Percentiles rank a stretch among this genome's conserved stretches.
These are phyloP conservation scores for Sebastiscus albofasciatus DNA, from an alignment of 2,797 vertebrate genomes.

Conservation along the genomic window DNA sequence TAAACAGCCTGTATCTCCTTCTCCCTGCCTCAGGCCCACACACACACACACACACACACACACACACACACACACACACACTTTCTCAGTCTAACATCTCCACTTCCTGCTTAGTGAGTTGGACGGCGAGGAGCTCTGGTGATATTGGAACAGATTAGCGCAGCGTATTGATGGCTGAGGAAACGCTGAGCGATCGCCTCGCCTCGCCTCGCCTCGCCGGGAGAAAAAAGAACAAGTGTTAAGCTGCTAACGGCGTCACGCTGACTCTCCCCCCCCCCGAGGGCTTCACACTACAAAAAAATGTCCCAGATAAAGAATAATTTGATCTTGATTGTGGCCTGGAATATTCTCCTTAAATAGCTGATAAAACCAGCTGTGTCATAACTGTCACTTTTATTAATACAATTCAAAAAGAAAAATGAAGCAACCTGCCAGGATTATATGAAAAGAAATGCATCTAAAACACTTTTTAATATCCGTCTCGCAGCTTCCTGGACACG, in stretches of 20 bases:
- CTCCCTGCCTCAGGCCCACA: neutral
- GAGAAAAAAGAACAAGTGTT: constrained; percentile 16
- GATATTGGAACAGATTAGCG: neutral
- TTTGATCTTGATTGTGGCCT: neutral
- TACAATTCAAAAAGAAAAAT: neutral
- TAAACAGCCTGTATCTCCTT: neutral
- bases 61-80: neutral
- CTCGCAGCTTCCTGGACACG: no score
- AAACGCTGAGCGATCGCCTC: neutral
- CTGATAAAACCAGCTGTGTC: neutral
- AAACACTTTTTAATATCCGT: neutral
- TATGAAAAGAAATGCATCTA: neutral
- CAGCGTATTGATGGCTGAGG: neutral
- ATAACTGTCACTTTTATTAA: neutral
- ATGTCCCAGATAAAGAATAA: constrained; percentile 23
- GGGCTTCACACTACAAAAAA: neutral
- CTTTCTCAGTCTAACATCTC: neutral
- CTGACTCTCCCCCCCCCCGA: constrained; percentile 6
- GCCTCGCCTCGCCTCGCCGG: neutral
- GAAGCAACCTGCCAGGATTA: neutral
- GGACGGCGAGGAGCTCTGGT: neutral
- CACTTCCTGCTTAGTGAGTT: neutral
- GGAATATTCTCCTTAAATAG: constrained; percentile 6
- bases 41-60: neutral
- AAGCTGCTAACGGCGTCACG: constrained; percentile 8